A percentile compares a stretch with the other conserved stretches of the same genome.
Evolutionary conservation across 2,888 invertebrate genomes (phyloP).

Genomic region (Microctonus aethiopoides): DNA sequence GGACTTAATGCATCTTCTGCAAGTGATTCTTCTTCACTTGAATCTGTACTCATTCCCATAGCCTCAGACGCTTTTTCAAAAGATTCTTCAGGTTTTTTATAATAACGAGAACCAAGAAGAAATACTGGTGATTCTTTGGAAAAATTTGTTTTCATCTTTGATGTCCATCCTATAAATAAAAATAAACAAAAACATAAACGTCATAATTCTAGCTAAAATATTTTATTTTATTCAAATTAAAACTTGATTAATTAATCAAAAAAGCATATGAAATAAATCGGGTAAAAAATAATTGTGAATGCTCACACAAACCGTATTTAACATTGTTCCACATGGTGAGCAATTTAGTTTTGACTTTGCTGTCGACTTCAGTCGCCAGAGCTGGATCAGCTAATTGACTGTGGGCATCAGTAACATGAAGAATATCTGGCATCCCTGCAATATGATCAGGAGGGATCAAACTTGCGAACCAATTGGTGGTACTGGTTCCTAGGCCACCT

Average conservation of each 20-base stretch:
- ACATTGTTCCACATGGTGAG: constrained; percentile 93
- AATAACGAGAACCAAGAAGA: constrained; percentile 86
- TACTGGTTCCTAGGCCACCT: constrained; percentile 50
- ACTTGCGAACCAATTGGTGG: constrained; percentile 49
- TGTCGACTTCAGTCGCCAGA: constrained; percentile 71
- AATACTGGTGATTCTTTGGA: constrained; percentile 91
- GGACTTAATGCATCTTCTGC: constrained; percentile 56
- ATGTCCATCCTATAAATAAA: constrained; percentile 74
- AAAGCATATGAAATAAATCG: background rate
- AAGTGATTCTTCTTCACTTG: constrained; percentile 58
- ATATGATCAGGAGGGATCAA: constrained; percentile 54
- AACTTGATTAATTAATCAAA: constrained; percentile 9
- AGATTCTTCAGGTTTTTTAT: constrained; percentile 71
- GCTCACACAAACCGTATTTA: constrained; percentile 76
- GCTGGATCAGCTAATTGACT: constrained; percentile 49
- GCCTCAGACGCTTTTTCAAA: constrained; percentile 60
- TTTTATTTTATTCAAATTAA: background rate
- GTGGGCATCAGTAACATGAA: constrained; percentile 43
- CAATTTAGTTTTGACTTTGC: constrained; percentile 84
- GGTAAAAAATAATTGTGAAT: constrained; percentile 21
- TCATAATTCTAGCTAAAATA: background rate
- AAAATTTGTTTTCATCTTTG: constrained; percentile 80
- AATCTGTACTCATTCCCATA: constrained; percentile 53
- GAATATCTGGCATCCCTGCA: constrained; percentile 49
- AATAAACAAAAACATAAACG: background rate